Percentiles rank a stretch among this genome's conserved stretches.
Conservation (phyloP, 2,888 invertebrate species). For the Cerastis leucographa region DNA sequence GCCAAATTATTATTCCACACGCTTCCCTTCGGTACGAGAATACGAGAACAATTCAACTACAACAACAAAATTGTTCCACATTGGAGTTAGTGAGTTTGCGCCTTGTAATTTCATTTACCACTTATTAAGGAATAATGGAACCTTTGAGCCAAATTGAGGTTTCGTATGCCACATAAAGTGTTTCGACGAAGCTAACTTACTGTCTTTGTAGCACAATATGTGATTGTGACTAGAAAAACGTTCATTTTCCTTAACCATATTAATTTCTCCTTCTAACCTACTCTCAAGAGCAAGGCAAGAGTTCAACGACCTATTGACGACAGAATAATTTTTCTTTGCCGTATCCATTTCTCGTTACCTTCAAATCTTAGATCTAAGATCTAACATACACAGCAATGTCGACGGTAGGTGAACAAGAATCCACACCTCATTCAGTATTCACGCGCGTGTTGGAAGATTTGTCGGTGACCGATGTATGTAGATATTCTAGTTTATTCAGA, state of each 20-base stretch:
- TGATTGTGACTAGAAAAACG: not conserved
- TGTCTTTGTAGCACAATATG: not conserved
- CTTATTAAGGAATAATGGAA: constrained; percentile 44
- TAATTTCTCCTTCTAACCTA: constrained; percentile 6
- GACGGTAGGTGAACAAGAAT: constrained; percentile 40
- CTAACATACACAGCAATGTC: constrained; percentile 32
- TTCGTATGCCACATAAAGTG: constrained; percentile 15
- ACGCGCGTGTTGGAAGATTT: constrained; percentile 37
- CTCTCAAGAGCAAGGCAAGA: not conserved
- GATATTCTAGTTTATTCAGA: constrained; percentile 42
- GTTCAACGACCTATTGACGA: constrained; percentile 22
- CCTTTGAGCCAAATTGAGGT: constrained; percentile 36
- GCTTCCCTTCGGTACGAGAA: constrained; percentile 34
- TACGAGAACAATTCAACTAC: constrained; percentile 41
- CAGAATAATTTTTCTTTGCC: not conserved
- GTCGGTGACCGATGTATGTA: constrained; percentile 40
- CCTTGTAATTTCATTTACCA: constrained; percentile 48
- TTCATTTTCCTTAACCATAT: constrained; percentile 9
- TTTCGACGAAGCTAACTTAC: not conserved
- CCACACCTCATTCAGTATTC: constrained; percentile 50
- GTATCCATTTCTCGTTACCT: constrained; percentile 29
- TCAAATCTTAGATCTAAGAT: not conserved
- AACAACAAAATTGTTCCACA: constrained; percentile 50
- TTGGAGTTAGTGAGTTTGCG: constrained; percentile 48
- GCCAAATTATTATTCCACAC: constrained; percentile 53